Percentiles rank a stretch among this genome's conserved stretches.
Evolutionary conservation across 2,888 invertebrate genomes (phyloP).

Genomic region (Malthinus seriepunctatus): DNA sequence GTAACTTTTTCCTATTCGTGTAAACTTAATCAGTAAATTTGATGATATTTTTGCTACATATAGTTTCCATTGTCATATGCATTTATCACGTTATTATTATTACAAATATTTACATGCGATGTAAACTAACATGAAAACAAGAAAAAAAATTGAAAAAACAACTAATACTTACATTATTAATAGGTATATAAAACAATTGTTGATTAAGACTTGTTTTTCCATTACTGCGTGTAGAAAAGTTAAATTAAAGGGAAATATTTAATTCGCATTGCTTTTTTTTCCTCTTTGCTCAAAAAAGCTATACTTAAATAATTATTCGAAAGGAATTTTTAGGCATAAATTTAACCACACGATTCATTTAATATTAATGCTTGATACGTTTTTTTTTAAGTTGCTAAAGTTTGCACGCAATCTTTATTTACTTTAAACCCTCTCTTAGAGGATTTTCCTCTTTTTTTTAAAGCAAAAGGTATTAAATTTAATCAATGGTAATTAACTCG

Average conservation of each 20-base stretch:
- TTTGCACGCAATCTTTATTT: conserved; percentile 26
- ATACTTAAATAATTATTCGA: too few relatives aligned
- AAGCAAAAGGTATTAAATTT: too few relatives aligned
- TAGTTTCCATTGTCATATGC: too few relatives aligned
- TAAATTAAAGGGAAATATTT: conserved; percentile 11
- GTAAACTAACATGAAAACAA: conserved; percentile 7
- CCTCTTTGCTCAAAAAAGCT: background rate
- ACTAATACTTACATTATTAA: conserved; percentile 9
- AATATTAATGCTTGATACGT: too few relatives aligned
- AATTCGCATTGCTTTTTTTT: conserved; percentile 22
- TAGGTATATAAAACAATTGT: conserved; percentile 26
- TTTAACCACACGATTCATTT: too few relatives aligned
- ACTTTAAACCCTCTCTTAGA: background rate
- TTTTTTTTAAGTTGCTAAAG: conserved; percentile 12
- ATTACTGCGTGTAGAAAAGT: conserved; percentile 31
- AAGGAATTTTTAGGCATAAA: too few relatives aligned
- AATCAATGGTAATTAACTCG: conserved; percentile 14
- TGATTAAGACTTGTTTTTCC: conserved; percentile 29
- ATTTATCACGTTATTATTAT: too few relatives aligned
- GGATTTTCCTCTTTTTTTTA: too few relatives aligned
- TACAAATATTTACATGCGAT: conserved; percentile 9
- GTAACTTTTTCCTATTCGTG: too few relatives aligned
- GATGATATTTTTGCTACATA: too few relatives aligned
- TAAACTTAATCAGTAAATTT: too few relatives aligned
- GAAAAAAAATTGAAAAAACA: conserved; percentile 4